phyloP scores from a whole-genome alignment of 2,113 vertebrate species.

The Climacteris rufus region DNA sequence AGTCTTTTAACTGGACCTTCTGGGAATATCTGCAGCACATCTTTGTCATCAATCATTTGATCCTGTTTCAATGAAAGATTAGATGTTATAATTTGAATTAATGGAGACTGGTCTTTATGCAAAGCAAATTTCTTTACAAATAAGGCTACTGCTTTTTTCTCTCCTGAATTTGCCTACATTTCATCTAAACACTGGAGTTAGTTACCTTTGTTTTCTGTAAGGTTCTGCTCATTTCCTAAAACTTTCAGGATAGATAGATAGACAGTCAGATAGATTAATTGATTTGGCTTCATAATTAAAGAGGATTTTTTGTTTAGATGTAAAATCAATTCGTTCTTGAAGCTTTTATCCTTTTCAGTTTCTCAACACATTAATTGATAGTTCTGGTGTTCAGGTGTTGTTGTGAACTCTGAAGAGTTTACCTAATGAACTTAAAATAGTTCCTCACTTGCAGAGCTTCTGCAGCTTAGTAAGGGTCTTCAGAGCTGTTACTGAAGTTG shows the following conservation, averaged over 20 bases:
- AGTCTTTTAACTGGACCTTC: background rate
- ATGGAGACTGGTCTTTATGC: background rate
- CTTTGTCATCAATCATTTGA: background rate
- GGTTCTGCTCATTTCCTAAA: background rate
- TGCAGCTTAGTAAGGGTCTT: background rate
- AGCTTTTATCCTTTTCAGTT: background rate
- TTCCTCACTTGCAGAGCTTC: background rate
- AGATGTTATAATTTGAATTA: background rate
- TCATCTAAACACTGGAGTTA: background rate
- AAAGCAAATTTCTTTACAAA: background rate
- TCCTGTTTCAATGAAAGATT: background rate
- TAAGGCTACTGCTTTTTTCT: background rate
- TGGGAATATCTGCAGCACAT: background rate
- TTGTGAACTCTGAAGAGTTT: background rate
- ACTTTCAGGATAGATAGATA: background rate
- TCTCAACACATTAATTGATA: background rate
- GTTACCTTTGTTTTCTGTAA: background rate
- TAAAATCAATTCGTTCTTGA: background rate
- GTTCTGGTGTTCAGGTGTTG: background rate
- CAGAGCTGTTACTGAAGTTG: background rate
- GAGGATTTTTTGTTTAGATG: background rate
- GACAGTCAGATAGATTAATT: background rate
- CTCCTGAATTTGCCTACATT: background rate
- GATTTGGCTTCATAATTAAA: background rate
- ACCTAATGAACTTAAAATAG: background rate